Evolutionary conservation across 2,888 invertebrate genomes (phyloP).

Genomic region (Disparrhopalites patrizii): DNA sequence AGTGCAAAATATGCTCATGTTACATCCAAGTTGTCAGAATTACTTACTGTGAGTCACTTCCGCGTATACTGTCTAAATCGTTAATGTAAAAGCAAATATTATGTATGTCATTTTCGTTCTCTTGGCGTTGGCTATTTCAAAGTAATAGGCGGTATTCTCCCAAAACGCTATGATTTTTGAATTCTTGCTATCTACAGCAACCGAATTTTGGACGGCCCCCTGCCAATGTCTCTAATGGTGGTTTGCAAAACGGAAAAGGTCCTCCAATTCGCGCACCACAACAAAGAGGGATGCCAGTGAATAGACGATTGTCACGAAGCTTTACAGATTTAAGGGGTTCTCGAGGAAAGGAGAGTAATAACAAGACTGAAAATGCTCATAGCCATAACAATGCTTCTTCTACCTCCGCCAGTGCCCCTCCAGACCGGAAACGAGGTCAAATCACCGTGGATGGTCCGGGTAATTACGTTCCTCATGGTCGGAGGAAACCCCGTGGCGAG

Average conservation of each 20-base stretch:
- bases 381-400: constrained; percentile 14
- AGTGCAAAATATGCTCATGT: constrained; percentile 46
- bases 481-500: constrained; percentile 27
- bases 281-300: constrained; percentile 19
- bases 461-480: constrained; percentile 20
- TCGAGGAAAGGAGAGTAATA: not conserved
- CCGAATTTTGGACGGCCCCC: too few species aligned
- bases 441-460: constrained; percentile 15
- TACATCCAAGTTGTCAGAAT: constrained; percentile 37
- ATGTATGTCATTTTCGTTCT: too few species aligned
- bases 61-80: too few species aligned
- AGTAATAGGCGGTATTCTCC: too few species aligned
- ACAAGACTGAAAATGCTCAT: not conserved
- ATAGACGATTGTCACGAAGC: constrained; percentile 36
- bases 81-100: too few species aligned
- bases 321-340: constrained; percentile 35
- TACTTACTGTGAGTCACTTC: constrained; percentile 36
- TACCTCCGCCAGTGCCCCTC: constrained; percentile 3
- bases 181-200: too few species aligned
- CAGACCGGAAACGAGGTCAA: not conserved
- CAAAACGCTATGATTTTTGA: too few species aligned
- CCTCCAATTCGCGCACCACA: not conserved
- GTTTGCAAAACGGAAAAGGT: too few species aligned
- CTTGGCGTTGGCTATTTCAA: too few species aligned
- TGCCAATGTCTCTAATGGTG: too few species aligned